A percentile compares a stretch with the other conserved stretches of the same genome.
Evolutionary conservation across 2,888 invertebrate genomes (phyloP).

Genomic region (Drosophila trichaetosa): DNA sequence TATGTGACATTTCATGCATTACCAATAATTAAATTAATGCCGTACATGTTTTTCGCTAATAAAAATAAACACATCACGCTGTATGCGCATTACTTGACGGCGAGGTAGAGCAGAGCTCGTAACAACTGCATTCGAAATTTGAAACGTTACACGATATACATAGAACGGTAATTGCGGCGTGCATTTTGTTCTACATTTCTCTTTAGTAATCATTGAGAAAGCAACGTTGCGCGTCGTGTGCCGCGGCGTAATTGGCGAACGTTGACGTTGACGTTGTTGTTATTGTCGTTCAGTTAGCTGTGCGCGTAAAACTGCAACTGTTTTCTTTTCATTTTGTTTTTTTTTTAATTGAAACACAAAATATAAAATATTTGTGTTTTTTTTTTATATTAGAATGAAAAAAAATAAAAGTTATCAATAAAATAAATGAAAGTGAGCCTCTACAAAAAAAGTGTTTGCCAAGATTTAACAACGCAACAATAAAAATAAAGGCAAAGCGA

Average conservation of each 20-base stretch:
- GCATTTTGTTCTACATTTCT: slow-evolving; percentile 60
- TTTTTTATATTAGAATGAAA: slow-evolving; percentile 22
- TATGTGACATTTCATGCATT: background rate
- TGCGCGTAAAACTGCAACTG: slow-evolving; percentile 67
- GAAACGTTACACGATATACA: slow-evolving; percentile 31
- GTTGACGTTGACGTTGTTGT: slow-evolving; percentile 12
- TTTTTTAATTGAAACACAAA: slow-evolving; percentile 16
- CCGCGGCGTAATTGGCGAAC: slow-evolving; percentile 45
- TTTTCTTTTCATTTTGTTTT: slow-evolving; percentile 7
- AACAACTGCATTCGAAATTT: slow-evolving; percentile 45
- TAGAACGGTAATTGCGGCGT: slow-evolving; percentile 59
- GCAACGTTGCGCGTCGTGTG: slow-evolving; percentile 61
- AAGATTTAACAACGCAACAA: slow-evolving; percentile 44
- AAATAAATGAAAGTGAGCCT: background rate
- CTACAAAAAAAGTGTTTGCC: slow-evolving; percentile 24
- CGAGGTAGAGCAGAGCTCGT: slow-evolving; percentile 32
- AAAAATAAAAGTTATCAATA: no score
- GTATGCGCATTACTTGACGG: background rate
- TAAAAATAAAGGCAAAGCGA: slow-evolving; percentile 32
- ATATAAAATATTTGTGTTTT: slow-evolving; percentile 5
- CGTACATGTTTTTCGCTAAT: background rate
- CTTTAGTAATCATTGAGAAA: slow-evolving; percentile 68
- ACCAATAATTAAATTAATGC: background rate
- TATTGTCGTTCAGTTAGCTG: slow-evolving; percentile 25
- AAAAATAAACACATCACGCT: background rate